A percentile compares a stretch with the other conserved stretches of the same genome.
Conservation (phyloP, 53 echinoderm and acorn worm species). For the Arbacia lixula region DNA sequence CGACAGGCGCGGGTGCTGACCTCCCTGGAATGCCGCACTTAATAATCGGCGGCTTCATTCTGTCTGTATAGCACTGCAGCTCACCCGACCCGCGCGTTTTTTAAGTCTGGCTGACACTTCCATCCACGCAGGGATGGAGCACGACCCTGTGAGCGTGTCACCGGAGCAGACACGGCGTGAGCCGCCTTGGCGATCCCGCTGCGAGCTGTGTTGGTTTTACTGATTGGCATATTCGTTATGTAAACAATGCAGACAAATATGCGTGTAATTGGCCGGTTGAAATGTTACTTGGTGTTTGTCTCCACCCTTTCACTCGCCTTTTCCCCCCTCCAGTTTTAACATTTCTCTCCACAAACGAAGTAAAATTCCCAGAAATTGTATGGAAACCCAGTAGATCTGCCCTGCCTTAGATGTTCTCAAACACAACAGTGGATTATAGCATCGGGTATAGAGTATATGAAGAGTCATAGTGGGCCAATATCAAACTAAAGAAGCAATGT, state of each 20-base stretch:
- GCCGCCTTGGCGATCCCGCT: slow-evolving; percentile 70
- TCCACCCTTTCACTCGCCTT: no score
- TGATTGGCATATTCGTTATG: slow-evolving; percentile 85
- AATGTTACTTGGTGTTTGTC: slow-evolving; percentile 37
- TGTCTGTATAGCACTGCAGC: background rate
- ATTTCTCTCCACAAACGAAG: no score
- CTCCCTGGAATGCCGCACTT: slow-evolving; percentile 36
- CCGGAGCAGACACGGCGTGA: slow-evolving; percentile 48
- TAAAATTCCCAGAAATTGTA: no score
- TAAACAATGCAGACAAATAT: slow-evolving; percentile 89
- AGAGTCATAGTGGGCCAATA: no score
- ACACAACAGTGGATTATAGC: no score
- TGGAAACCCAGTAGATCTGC: no score
- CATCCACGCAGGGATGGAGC: background rate
- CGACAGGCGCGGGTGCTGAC: slow-evolving; percentile 50
- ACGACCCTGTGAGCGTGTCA: slow-evolving; percentile 17
- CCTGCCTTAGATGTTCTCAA: no score
- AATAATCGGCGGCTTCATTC: background rate
- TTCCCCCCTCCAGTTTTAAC: no score
- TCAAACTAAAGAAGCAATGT: no score
- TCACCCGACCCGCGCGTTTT: background rate
- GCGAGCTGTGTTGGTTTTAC: slow-evolving; percentile 82
- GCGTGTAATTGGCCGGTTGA: slow-evolving; percentile 79
- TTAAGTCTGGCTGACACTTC: background rate
- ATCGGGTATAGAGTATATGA: no score